Conservation (phyloP, 2,113 vertebrate species). For the Leiothrix lutea region DNA sequence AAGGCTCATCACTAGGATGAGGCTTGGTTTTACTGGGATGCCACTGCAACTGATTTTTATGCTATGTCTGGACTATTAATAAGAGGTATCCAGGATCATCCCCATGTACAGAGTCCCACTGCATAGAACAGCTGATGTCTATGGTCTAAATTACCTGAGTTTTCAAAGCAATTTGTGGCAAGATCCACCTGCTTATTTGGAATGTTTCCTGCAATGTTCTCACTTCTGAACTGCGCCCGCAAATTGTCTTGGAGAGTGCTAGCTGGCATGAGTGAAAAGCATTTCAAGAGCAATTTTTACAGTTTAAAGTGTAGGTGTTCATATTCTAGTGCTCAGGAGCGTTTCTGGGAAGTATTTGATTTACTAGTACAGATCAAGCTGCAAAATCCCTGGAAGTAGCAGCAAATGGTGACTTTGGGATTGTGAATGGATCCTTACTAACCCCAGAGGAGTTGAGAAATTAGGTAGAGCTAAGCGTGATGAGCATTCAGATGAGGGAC, state of each 20-base stretch:
- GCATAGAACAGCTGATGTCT: neutral
- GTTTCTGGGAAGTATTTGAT: constrained; percentile 7
- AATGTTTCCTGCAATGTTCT: constrained; percentile 12
- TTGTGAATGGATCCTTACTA: neutral
- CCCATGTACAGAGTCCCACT: neutral
- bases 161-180: neutral
- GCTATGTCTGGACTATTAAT: neutral
- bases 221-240: neutral
- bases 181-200: neutral
- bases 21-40: neutral
- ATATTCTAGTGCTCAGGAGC: neutral
- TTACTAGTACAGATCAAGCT: neutral
- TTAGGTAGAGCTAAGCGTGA: neutral
- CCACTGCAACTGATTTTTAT: neutral
- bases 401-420: neutral
- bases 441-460: neutral
- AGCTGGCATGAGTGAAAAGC: neutral
- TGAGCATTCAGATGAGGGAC: neutral
- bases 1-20: neutral
- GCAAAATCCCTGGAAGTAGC: neutral
- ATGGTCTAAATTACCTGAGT: neutral
- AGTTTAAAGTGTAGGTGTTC: neutral
- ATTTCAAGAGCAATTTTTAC: constrained; percentile 24
- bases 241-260: neutral
- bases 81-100: neutral